Base-by-base conservation (phyloP, 1,140 invertebrate species). In the Mycetomoellerius zeteki region DNA sequence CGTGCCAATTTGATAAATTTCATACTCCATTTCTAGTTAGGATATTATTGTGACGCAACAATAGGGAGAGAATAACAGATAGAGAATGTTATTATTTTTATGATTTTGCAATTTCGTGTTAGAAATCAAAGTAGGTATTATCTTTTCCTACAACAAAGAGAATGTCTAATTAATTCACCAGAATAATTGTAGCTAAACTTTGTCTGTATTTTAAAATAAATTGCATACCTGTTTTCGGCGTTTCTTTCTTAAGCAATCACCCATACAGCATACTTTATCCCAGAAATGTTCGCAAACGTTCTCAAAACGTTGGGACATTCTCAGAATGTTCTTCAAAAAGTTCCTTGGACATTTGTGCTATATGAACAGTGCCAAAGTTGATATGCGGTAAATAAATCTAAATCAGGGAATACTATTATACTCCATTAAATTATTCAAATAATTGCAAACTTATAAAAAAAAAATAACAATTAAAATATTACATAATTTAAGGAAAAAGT, bases 71-170 rank as follows among this genome's bases (percentile, higher is more conserved):
- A 43, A 43, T 21, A 2, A 7, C 3, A 54, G 8, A 67, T 50
- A 27, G 0, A 5, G 1, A 54, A 33, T 27, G n/a, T 52, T 54
- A 30, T 52, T 50, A 16, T 30, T n/a, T 50, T 14, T 19, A 1
- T 52, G 16, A 52, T 72, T 76, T 8, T 76, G 52, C 7, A 3
- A 56, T 76, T 16, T 76, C 60, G n/a, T 19, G n/a, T 16, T n/a
- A 1, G 14, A 2, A 65, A 58, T 56, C n/a, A 4, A 56, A 21
- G 3, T n/a, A n/a, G n/a, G n/a, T 33, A 73, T 54, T n/a, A 7
- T 5, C 6, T 21, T 50, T 47, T 30, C 27, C 2, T 8, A 4
- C 2, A 24, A 27, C 14, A 19, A 37, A 21, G 33, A 54, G 5
- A 75, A 16, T 73, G 5, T 56, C n/a, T 24, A 16, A 33, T 19